Conservation (phyloP, 2,113 vertebrate genomes). For the Rhinogobius similis region DNA sequence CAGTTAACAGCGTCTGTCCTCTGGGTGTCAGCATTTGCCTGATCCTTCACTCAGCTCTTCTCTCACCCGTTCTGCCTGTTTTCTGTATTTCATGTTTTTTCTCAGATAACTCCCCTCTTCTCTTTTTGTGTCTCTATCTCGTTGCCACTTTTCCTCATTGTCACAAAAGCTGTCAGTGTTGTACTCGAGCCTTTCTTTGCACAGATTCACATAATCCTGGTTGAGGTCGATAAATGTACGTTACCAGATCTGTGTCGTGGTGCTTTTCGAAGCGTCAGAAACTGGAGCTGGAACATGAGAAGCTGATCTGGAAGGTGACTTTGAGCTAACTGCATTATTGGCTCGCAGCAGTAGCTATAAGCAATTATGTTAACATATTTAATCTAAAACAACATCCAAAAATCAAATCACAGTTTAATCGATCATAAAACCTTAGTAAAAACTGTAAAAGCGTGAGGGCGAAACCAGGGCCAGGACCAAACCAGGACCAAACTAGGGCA, state of each 20-base stretch:
- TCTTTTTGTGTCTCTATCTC: constrained; percentile 29
- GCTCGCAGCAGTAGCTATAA: background rate
- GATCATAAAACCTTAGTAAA: too few relatives aligned
- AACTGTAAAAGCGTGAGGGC: too few relatives aligned
- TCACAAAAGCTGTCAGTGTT: constrained; percentile 34
- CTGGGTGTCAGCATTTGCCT: constrained; percentile 82
- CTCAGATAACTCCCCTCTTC: constrained; percentile 22
- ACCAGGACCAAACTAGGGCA: too few relatives aligned
- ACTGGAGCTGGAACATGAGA: constrained; percentile 64
- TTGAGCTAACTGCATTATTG: constrained; percentile 62
- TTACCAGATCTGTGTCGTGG: constrained; percentile 25
- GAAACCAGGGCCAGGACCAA: too few relatives aligned
- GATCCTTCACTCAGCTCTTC: constrained; percentile 60
- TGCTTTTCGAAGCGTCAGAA: constrained; percentile 62
- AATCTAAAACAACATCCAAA: background rate
- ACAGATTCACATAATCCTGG: constrained; percentile 10
- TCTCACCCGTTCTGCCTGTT: constrained; percentile 33
- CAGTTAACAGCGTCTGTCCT: constrained; percentile 77
- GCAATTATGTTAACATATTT: background rate
- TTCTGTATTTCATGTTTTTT: constrained; percentile 49
- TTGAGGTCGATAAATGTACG: constrained; percentile 46
- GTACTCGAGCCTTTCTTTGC: constrained; percentile 21
- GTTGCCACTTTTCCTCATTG: constrained; percentile 10
- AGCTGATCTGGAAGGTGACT: constrained; percentile 67
- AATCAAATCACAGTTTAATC: too few relatives aligned